Base-by-base conservation (phyloP, 2,888 invertebrate genomes). In the Boloria euphrosyne region DNA sequence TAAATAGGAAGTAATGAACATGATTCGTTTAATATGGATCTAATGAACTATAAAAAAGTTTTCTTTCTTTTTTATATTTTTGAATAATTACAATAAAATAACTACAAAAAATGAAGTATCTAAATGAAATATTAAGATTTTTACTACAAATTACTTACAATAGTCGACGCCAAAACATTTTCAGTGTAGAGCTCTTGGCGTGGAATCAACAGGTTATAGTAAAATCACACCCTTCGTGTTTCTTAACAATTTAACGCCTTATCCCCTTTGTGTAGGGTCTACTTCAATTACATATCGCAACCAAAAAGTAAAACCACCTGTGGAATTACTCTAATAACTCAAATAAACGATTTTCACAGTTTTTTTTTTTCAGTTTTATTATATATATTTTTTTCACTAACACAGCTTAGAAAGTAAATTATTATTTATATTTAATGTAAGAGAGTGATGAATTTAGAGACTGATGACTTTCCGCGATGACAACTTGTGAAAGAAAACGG, bases 181-280 rank as follows among this genome's bases (percentile, higher is more conserved):
- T 87, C 83, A 81, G 80, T 64, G 72, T 69, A 78, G 81, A 78
- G 78, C 83, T 83, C 81, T 84, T 81, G 76, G 71, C 73, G 77
- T 69, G 70, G 81, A 85, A 81, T 89, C 91, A 92, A 92, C 92
- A 92, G 91, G 92, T 92, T 90, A 83, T 82, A 80, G 79, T 80
- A 80, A 59, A 83, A 84, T 83, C 82, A 84, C 85, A 87, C 86
- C 85, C 86, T 78, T 72, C 59, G 61, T 69, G 70, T 72, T 71
- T 74, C 74, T 79, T 80, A 81, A 76, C 83, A 80, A 89, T 78
- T 85, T 80, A 75, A 80, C 80, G 80, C 88, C 85, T 83, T 89
- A 83, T 77, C 76, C 76, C 80, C 67, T 72, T 71, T 76, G 73
- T 72, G 77, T 77, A 88, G 79, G 82, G 89, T 83, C 72, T 75